Evolutionary conservation across 2,888 invertebrate genomes (phyloP), one percentile per base, ranked within the genome.

Genomic region (Chrysotoxum bicinctum): DNA sequence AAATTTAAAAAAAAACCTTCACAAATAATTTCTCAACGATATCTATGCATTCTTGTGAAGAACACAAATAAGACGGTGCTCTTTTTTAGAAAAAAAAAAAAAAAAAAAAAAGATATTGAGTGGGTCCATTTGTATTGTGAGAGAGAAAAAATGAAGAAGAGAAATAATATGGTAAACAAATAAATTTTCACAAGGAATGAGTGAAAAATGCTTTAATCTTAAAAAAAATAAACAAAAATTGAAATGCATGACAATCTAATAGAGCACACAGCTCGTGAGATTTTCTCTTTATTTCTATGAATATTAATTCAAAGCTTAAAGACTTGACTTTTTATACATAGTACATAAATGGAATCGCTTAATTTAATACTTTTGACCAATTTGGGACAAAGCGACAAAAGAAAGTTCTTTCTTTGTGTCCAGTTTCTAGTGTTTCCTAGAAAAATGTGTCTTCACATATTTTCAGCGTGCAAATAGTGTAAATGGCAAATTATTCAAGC

Each of bases 51-150:
- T 40, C 23, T n/a, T 30, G 19, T 2, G 54, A 70, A 64, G 16
- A 54, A 45, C n/a, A 23, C 12, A 66, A 43, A 45, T n/a, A 68
- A 21, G 0, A 16, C 56, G 3, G 12, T 37, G 21, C 2, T 12
- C n/a, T 32, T 43, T 45, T 40, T 43, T 60, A 45, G 26, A 7
- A 48, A 68, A 66, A 35, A 30, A 12, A 26, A 52, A 52, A 52
- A 10, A 4, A 23, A 19, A 60, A 52, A 43, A 32, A n/a, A n/a
- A 26, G 32, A 37, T 10, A 54, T 74, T 69, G 10, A 75, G 76
- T 81, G 80, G 80, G 69, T 76, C 76, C 80, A 62, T 70, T 70
- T 64, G 16, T 12, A 26, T 32, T 64, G 58, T 43, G 10, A 43
- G 3, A 37, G 16, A 40, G 9, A 32, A 19, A 32, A 37, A 21